A percentile compares a stretch with the other conserved stretches of the same genome.
Evolutionary conservation across 2,888 invertebrate species (phyloP).

Genomic region (Archips xylosteana): DNA sequence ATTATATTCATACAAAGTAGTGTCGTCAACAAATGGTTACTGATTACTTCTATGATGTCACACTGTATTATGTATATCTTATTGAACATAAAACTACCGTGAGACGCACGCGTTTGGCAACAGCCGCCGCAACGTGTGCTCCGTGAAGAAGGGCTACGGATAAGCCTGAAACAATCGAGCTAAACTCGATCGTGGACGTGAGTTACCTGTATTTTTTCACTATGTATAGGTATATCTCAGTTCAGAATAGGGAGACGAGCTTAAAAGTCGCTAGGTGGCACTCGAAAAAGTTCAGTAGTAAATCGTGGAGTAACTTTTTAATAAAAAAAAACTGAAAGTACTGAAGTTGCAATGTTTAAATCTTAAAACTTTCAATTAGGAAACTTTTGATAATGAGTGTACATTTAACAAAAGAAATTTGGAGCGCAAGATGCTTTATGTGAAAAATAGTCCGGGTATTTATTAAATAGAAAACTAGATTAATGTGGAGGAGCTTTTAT

Average conservation of each 20-base stretch:
- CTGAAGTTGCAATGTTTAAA: constrained; percentile 42
- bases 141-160: no score
- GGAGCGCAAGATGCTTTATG: neutral
- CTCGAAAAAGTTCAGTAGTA: constrained; percentile 60
- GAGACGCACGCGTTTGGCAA: no score
- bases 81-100: no score
- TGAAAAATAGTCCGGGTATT: neutral
- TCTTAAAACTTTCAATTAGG: constrained; percentile 37
- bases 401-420: constrained; percentile 30
- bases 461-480: neutral
- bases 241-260: constrained; percentile 50
- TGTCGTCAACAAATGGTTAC: no score
- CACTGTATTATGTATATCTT: no score
- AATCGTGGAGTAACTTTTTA: constrained; percentile 59
- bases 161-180: no score
- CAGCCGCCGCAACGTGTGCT: no score
- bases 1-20: no score
- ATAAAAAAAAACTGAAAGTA: constrained; percentile 56
- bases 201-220: no score
- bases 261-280: constrained; percentile 52
- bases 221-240: neutral
- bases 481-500: no score
- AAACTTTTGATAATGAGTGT: constrained; percentile 41
- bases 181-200: no score
- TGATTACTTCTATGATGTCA: no score